Evolutionary conservation across 2,113 vertebrate species (phyloP).

Genomic region (Phalacrocorax carbo): DNA sequence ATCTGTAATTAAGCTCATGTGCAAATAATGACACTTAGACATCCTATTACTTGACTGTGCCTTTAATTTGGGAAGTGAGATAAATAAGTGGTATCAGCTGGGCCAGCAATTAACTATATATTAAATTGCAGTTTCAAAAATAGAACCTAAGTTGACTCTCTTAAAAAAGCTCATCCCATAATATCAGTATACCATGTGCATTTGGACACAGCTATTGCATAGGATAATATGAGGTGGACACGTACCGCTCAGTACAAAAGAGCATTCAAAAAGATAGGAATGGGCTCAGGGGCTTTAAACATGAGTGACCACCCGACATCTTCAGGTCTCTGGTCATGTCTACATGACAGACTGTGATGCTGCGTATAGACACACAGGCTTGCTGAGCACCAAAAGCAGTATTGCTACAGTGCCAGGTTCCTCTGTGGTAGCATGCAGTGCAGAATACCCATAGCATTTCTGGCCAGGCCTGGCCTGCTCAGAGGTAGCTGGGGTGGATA

Average conservation of each 20-base stretch:
- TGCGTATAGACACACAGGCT: neutral
- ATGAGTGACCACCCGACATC: too few species aligned
- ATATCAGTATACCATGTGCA: neutral
- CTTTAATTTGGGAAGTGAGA: neutral
- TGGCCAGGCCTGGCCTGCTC: neutral
- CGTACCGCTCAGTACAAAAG: neutral
- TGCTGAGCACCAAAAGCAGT: neutral
- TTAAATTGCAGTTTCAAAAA: slow-evolving; percentile 29
- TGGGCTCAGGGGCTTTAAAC: neutral
- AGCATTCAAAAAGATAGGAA: neutral
- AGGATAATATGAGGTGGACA: neutral
- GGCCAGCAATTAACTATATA: slow-evolving; percentile 32
- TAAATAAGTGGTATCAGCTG: slow-evolving; percentile 25
- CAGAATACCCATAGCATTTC: neutral
- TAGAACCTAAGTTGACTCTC: neutral
- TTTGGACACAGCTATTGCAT: neutral
- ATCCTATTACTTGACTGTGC: neutral
- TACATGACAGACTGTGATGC: neutral
- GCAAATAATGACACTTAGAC: slow-evolving; percentile 8
- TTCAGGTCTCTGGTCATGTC: neutral
- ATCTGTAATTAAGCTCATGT: neutral
- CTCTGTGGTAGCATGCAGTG: accelerated
- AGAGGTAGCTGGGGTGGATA: neutral
- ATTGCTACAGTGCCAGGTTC: neutral
- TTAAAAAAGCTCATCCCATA: neutral